These are phyloP conservation scores for Abrostola triplasia DNA, from an alignment of 2,888 invertebrate genomes.

Conservation along the genomic window DNA sequence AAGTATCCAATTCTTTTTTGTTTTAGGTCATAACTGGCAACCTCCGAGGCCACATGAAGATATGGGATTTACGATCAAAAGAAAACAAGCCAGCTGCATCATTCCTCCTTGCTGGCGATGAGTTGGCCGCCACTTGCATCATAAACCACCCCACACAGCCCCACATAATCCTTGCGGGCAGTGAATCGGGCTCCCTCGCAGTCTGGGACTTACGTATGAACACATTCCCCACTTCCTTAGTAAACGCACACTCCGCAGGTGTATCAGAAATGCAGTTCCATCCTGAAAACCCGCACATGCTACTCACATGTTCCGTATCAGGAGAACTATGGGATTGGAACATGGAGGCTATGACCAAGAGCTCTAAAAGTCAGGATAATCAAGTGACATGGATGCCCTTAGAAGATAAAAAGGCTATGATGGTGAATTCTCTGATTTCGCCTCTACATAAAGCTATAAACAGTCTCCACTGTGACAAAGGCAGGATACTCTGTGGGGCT, in stretches of 20 bases:
- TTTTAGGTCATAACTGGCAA: slow-evolving; percentile 94
- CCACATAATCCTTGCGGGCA: slow-evolving; percentile 94
- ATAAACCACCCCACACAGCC: slow-evolving; percentile 95
- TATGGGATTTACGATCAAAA: slow-evolving; percentile 93
- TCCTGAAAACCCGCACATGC: slow-evolving; percentile 94
- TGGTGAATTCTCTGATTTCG: slow-evolving; percentile 92
- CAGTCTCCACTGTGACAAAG: slow-evolving; percentile 92
- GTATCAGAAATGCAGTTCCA: slow-evolving; percentile 97
- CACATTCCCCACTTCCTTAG: slow-evolving; percentile 93
- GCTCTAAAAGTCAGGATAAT: slow-evolving; percentile 73
- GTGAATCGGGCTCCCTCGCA: slow-evolving; percentile 95
- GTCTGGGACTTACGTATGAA: slow-evolving; percentile 97
- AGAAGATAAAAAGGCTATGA: slow-evolving; percentile 90
- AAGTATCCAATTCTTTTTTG: background rate
- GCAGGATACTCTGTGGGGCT: slow-evolving; percentile 93
- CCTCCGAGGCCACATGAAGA: slow-evolving; percentile 95
- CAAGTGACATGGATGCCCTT: slow-evolving; percentile 90
- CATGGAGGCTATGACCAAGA: slow-evolving; percentile 86
- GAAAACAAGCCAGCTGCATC: slow-evolving; percentile 90
- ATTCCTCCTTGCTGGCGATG: slow-evolving; percentile 93
- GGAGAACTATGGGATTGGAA: slow-evolving; percentile 98
- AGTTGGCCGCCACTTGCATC: slow-evolving; percentile 92
- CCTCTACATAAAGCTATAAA: slow-evolving; percentile 94
- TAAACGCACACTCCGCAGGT: slow-evolving; percentile 92
- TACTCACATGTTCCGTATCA: slow-evolving; percentile 93